These are phyloP conservation scores for Torymus texanus DNA, from an alignment of 2,888 invertebrate genomes.

Conservation along the genomic window DNA sequence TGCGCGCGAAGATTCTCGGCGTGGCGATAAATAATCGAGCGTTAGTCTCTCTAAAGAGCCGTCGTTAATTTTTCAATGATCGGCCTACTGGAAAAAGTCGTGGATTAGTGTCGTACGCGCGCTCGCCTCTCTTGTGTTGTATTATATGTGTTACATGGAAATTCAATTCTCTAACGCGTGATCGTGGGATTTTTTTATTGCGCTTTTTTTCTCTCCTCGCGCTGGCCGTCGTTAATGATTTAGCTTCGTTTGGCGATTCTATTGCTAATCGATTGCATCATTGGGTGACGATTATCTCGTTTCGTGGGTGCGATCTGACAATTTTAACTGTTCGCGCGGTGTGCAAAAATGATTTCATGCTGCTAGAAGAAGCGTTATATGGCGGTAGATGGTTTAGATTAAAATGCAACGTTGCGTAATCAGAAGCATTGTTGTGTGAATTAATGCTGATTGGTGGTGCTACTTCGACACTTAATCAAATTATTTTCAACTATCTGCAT, in stretches of 20 bases:
- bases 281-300: too few species aligned
- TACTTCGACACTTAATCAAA: too few species aligned
- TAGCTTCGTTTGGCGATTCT: not conserved
- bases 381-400: too few species aligned
- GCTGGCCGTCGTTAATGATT: not conserved
- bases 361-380: too few species aligned
- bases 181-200: not conserved
- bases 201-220: not conserved
- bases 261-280: not conserved
- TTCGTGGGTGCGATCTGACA: too few species aligned
- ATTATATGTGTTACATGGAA: slow-evolving; percentile 18
- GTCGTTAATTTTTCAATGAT: slow-evolving; percentile 52
- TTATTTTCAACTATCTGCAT: too few species aligned
- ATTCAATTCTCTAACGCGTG: slow-evolving; percentile 22
- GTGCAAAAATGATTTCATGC: too few species aligned
- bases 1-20: slow-evolving; percentile 59
- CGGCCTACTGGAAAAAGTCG: slow-evolving; percentile 35
- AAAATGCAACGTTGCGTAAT: too few species aligned
- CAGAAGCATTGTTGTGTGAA: too few species aligned
- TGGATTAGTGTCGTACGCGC: not conserved
- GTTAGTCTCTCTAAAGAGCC: slow-evolving; percentile 9
- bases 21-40: slow-evolving; percentile 40
- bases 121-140: not conserved
- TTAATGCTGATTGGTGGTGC: too few species aligned
- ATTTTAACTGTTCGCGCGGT: too few species aligned